These are phyloP conservation scores for Polypedilum vanderplanki DNA, from an alignment of 1,140 invertebrate genomes.

Conservation along the genomic window DNA sequence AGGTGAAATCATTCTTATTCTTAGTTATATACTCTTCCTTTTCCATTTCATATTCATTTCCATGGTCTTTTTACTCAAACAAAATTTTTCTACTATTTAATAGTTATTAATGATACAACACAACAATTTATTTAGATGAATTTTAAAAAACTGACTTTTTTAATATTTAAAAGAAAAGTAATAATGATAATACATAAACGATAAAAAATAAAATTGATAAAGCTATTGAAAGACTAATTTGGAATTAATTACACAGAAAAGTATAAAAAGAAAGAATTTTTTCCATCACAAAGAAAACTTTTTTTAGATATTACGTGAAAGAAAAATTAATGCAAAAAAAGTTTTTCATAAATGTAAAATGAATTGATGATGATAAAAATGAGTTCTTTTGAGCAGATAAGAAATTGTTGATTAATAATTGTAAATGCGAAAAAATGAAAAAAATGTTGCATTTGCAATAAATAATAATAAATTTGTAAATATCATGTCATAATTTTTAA, in stretches of 20 bases:
- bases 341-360: neutral
- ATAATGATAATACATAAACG: neutral
- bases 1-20: no score
- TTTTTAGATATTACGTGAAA: neutral
- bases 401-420: constrained; percentile 14
- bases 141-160: constrained; percentile 11
- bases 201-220: constrained; percentile 1
- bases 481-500: constrained; percentile 7
- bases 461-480: neutral
- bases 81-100: no score
- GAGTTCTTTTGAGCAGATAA: neutral
- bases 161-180: constrained; percentile 7
- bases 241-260: neutral
- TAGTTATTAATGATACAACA: neutral
- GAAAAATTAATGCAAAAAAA: neutral
- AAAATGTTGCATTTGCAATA: neutral
- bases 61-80: neutral
- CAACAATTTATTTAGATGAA: constrained; percentile 12
- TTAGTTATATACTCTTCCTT: neutral
- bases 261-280: no score
- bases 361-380: neutral
- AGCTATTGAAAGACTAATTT: constrained; percentile 18
- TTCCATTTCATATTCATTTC: constrained; percentile 1
- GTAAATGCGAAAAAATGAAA: neutral
- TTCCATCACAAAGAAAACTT: neutral